Percentiles rank a stretch among this genome's conserved stretches.
Evolutionary conservation across 30 jellyfish, hydroid and myxozoan genomes (phyloP).

Genomic region (Clytia hemisphaerica): DNA sequence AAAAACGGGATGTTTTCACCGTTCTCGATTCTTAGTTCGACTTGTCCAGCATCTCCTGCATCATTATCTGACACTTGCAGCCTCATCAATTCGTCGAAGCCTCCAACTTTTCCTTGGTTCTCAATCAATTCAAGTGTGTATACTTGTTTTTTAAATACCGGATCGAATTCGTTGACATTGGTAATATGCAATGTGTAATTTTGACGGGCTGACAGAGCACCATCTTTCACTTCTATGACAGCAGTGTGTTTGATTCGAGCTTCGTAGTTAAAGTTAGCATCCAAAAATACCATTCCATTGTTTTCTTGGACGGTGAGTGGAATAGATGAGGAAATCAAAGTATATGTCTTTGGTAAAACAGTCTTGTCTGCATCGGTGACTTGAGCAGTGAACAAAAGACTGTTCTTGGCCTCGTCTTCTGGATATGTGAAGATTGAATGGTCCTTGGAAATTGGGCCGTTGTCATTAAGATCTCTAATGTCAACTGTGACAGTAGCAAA

Average conservation of each 20-base stretch:
- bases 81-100: too few species aligned
- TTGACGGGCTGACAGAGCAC: slow-evolving; percentile 27
- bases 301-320: slow-evolving; percentile 8
- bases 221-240: slow-evolving; percentile 44
- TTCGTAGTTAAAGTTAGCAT: slow-evolving; percentile 58
- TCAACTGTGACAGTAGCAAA: slow-evolving; percentile 49
- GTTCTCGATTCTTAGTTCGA: slow-evolving; percentile 16
- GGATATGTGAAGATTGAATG: slow-evolving; percentile 14
- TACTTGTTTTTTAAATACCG: slow-evolving; percentile 6
- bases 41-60: slow-evolving; percentile 54
- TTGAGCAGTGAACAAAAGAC: slow-evolving; percentile 20
- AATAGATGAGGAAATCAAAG: neutral
- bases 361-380: slow-evolving; percentile 66
- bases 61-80: slow-evolving; percentile 60
- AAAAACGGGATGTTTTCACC: slow-evolving; percentile 37
- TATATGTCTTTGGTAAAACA: too few species aligned
- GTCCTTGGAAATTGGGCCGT: slow-evolving; percentile 49
- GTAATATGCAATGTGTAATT: neutral
- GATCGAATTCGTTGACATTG: slow-evolving; percentile 31
- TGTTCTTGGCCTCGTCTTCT: slow-evolving; percentile 43
- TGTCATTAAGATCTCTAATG: slow-evolving; percentile 69
- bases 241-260: slow-evolving; percentile 11
- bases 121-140: neutral
- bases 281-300: slow-evolving; percentile 47
- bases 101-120: neutral